Percentiles rank a stretch among this genome's conserved stretches.
Conservation (phyloP, 2,113 vertebrate genomes). For the Nannobrachium achirus region DNA sequence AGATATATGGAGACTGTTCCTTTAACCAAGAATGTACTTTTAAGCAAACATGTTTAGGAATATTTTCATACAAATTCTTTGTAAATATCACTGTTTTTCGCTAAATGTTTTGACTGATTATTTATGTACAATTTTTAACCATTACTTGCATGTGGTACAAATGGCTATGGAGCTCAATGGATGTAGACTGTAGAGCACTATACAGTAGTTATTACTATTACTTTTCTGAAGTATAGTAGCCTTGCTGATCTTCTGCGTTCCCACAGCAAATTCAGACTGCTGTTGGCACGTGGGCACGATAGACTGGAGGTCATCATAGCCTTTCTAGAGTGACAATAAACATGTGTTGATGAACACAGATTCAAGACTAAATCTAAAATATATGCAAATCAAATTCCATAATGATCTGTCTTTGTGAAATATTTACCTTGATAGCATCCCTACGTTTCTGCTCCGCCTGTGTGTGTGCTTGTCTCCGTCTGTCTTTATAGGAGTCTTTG, state of each 20-base stretch:
- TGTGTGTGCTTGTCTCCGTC: slow-evolving; percentile 90
- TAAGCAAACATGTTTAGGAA: too few relatives aligned
- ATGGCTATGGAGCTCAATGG: not conserved
- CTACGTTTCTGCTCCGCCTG: slow-evolving; percentile 96
- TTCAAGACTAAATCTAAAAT: not conserved
- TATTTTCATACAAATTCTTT: too few relatives aligned
- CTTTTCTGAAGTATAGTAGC: slow-evolving; percentile 96
- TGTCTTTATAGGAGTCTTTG: slow-evolving; percentile 93
- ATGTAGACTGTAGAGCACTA: slow-evolving; percentile 6
- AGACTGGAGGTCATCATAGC: slow-evolving; percentile 94
- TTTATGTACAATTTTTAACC: too few relatives aligned
- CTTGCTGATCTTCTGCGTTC: slow-evolving; percentile 96
- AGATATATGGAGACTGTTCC: too few relatives aligned
- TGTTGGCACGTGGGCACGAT: slow-evolving; percentile 98
- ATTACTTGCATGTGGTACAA: not conserved
- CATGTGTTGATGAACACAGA: not conserved
- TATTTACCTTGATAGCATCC: slow-evolving; percentile 91
- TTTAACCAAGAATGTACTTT: too few relatives aligned
- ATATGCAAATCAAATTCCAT: not conserved
- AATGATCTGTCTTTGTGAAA: not conserved
- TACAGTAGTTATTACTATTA: slow-evolving; percentile 68
- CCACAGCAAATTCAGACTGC: slow-evolving; percentile 89
- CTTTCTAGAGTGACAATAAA: slow-evolving; percentile 83
- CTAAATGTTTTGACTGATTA: too few relatives aligned
- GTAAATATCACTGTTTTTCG: too few relatives aligned